A percentile compares a stretch with the other conserved stretches of the same genome.
phyloP scores from a whole-genome alignment of 2,797 vertebrate genomes.

The Oreochromis grahami region DNA sequence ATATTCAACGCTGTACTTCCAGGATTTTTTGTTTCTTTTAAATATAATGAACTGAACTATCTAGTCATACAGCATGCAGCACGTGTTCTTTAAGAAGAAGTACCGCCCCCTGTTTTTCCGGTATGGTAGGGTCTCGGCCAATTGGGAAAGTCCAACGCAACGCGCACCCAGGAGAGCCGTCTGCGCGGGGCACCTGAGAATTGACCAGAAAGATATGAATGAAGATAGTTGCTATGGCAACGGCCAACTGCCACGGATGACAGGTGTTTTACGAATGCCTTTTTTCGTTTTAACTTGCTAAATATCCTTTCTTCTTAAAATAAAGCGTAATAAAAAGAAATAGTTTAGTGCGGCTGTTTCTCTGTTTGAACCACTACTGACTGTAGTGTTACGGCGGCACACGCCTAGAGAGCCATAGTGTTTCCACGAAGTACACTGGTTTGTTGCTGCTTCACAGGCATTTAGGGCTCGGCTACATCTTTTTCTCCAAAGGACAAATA shows the following conservation, averaged over 20 bases:
- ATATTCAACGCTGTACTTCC: background rate
- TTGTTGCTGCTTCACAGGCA: background rate
- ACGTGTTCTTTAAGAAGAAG: slow-evolving; percentile 4
- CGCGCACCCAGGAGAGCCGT: slow-evolving; percentile 23
- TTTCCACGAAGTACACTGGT: background rate
- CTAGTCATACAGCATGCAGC: background rate
- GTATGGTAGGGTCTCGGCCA: slow-evolving; percentile 58
- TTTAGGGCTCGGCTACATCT: background rate
- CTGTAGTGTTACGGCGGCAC: background rate
- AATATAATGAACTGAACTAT: background rate
- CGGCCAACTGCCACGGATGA: slow-evolving; percentile 8
- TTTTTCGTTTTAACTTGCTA: background rate
- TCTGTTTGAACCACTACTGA: background rate
- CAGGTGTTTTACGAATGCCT: slow-evolving; percentile 6
- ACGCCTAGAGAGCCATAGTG: background rate
- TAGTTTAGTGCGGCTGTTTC: background rate
- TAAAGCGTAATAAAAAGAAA: background rate
- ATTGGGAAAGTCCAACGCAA: slow-evolving; percentile 76
- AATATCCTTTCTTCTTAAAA: background rate
- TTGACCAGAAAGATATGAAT: slow-evolving; percentile 46
- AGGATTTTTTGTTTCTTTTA: background rate
- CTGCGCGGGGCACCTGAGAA: slow-evolving; percentile 29
- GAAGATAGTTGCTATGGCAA: slow-evolving; percentile 62
- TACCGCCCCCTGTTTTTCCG: background rate
- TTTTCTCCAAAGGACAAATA: background rate